Evolutionary conservation across 2,888 invertebrate genomes (phyloP).

Genomic region (Pristionchus exspectatus): DNA sequence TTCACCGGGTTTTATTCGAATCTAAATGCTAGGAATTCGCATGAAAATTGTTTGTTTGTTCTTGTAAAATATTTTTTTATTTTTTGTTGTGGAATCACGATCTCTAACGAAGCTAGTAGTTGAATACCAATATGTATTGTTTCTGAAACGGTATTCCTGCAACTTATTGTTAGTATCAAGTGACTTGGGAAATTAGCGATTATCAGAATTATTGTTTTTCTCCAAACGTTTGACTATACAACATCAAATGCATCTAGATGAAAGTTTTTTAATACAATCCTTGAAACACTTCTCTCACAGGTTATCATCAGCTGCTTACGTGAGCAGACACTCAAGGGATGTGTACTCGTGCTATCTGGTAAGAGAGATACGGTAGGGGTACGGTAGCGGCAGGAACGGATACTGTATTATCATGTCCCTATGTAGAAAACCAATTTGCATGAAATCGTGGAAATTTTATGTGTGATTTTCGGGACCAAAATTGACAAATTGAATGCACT

Average conservation of each 20-base stretch:
- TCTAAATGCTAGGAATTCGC: no score
- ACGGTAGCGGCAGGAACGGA: not conserved
- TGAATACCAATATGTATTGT: no score
- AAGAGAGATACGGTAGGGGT: slow-evolving; percentile 56
- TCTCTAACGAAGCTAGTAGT: no score
- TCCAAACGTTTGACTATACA: slow-evolving; percentile 54
- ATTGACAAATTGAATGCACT: not conserved
- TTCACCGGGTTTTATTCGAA: no score
- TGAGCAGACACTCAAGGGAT: slow-evolving; percentile 68
- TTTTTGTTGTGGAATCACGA: no score
- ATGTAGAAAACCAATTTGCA: not conserved
- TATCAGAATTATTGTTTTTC: slow-evolving; percentile 29
- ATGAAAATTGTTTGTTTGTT: no score
- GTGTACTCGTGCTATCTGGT: slow-evolving; percentile 71
- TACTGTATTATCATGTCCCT: not conserved
- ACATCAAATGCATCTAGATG: no score
- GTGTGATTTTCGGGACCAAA: no score
- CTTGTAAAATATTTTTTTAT: no score
- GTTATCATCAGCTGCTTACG: slow-evolving; percentile 66
- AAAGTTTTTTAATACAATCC: no score
- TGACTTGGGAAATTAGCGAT: no score
- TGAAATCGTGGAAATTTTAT: not conserved
- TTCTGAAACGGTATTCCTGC: no score
- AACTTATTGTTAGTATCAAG: slow-evolving; percentile 56
- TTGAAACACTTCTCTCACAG: slow-evolving; percentile 55